Base-by-base conservation (phyloP, 2,113 vertebrate genomes). In the Sceloporus undulatus region DNA sequence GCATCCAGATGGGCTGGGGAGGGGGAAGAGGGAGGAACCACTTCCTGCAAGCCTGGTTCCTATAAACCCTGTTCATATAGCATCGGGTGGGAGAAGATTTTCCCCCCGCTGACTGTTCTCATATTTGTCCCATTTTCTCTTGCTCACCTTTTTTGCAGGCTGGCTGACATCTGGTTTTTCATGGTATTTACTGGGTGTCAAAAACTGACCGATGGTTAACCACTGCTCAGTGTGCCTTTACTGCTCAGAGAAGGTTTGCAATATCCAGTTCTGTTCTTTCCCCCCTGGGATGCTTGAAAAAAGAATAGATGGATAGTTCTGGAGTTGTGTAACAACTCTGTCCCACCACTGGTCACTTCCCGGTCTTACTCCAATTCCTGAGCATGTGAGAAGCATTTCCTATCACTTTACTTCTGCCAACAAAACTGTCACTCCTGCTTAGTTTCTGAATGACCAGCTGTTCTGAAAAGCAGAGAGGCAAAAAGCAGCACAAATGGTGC, bases 1-100 rank as follows among this genome's bases (percentile, higher is more conserved):
- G 71, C 79, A 76, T 89, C 88, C 88, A 89, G 88, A 86, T 89
- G 88, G 84, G 59, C 38, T 19, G 42, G 59, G 34, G 27, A 34
- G 82, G 65, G 70, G 42, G 68, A 54, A 79, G 82, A 25, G 68
- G 54, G 68, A 81, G n/a, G 54, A 81, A 21, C 83, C 48, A n/a
- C 84, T 89, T 89, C 88, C 84, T 56, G 84, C 56, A 70, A 4
- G 71, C 8, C 56, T 54, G 88, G 23, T 56, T 27, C 38, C 73
- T 70, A 19, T 7, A 68, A 73, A 40, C 59, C 21, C 29, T 66
- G n/a, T 73, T 66, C 14, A 0, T 10, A 74, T 56, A 27, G 87
- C 11, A n/a, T 56, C 2, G 73, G 71, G 18, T 18, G 11, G 70
- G 23, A 85, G 48, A 23, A 16, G 14, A 11, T 3, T 27, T 40